Base-by-base conservation (phyloP, 2,797 vertebrate genomes). In the Sarcoramphus papa region DNA sequence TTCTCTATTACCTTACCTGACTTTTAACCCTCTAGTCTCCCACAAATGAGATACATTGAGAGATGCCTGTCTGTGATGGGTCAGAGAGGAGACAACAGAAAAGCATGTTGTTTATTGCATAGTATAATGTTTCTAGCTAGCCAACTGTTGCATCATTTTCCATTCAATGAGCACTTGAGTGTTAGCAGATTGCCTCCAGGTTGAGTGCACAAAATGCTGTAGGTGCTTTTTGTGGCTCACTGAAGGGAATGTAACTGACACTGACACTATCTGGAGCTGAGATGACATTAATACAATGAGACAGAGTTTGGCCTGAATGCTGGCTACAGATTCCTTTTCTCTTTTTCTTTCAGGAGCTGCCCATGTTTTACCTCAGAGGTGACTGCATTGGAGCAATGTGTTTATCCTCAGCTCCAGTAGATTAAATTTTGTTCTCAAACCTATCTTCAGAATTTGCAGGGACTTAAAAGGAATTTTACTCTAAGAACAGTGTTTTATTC, bases 121-220 rank as follows among this genome's bases (percentile, higher is more conserved):
- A 53, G 59, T 60, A 59, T 88, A 92, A 91, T 77, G 27, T 83
- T 95, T 92, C 87, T 83, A 97, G 77, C 79, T 74, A 94, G 64
- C 74, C 92, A 97, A 96, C 90, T 96, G 90, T 95, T 96, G 94
- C 89, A 91, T 89, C 83, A 82, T 96, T 97, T 97, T 96, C 95
- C 96, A 91, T 96, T 96, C 96, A 92, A 65, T 93, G 91, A 95
- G n/a, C 89, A 84, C 83, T 91, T 93, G 95, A 97, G 85, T 84
- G 89, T 82, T 91, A 96, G 89, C 93, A 97, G 96, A 95, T 95
- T 97, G 93, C 94, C 93, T 96, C 82, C 64, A 94, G 95, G 92
- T 63, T 96, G 93, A 97, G 45, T n/a, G 90, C 92, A 94, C 93
- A 97, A 95, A 97, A 92, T 94, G 94, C 94, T 94, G 68, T 70